Evolutionary conservation across 2,888 invertebrate species (phyloP), one percentile per base, ranked within the genome.

Genomic region (Drosophila flavopinicola): DNA sequence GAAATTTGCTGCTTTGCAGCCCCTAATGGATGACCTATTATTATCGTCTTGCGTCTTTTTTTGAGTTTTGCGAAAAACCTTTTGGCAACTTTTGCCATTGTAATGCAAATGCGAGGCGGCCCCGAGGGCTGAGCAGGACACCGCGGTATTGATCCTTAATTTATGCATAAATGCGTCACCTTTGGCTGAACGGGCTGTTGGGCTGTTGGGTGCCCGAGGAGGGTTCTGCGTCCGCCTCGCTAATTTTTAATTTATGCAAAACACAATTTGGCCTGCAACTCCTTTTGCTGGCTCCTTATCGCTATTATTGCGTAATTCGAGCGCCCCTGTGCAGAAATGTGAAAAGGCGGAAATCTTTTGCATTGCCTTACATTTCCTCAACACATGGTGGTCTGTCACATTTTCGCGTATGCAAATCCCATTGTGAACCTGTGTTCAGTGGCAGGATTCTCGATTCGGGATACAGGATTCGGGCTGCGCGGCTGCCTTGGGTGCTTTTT

Each of bases 81-180:
- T 76, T 75, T 63, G 24, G 47, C 75, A 72, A 60, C 41, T 71
- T n/a, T n/a, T 68, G 51, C 67, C 63, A 68, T 83, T 70, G 73
- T 83, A 45, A 88, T 85, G 83, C 82, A 86, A 85, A 87, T 85
- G 37, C 53, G 47, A 51, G 61, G 66, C 75, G 69, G 42, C 56
- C 25, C 53, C 0, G 41, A 54, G 71, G 70, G 61, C 74, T 70
- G 54, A n/a, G 37, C 35, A 27, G 54, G 39, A 23, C 51, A 30
- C 48, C 74, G 76, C 79, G 73, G 85, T 83, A 90, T 90, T 90
- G 90, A 90, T 90, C 90, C 87, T 88, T 90, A 90, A 90, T 90
- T 90, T 90, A 90, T 90, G 90, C 90, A 90, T 75, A 87, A 89
- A 88, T 84, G 84, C 76, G 71, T 84, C 82, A 89, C 87, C 89